phyloP scores from a whole-genome alignment of 2,797 vertebrate species.

The Amazona ochrocephala region DNA sequence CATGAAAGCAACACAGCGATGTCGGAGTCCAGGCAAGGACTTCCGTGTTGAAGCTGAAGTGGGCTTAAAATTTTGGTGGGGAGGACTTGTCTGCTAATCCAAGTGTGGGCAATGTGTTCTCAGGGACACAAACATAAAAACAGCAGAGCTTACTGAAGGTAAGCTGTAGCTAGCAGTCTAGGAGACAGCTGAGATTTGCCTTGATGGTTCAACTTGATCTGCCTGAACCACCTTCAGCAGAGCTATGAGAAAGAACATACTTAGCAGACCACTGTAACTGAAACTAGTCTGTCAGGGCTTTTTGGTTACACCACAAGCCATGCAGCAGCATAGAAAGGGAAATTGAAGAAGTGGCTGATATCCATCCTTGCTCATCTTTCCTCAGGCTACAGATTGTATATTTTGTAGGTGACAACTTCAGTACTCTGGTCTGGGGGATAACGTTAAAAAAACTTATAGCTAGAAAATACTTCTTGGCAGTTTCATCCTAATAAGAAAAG shows the following conservation, averaged over 20 bases:
- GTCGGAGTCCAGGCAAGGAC: not conserved
- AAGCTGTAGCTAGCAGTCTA: not conserved
- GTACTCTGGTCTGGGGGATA: not conserved
- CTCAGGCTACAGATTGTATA: accelerated
- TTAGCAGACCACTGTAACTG: not conserved
- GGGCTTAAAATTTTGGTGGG: not conserved
- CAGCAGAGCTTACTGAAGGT: not conserved
- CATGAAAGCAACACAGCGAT: not conserved
- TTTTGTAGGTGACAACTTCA: not conserved
- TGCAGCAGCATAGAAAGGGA: not conserved
- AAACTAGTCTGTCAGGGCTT: not conserved
- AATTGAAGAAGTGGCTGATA: not conserved
- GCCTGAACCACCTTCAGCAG: not conserved
- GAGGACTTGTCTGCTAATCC: not conserved
- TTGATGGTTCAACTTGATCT: not conserved
- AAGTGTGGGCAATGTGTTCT: not conserved
- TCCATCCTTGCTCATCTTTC: not conserved
- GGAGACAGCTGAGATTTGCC: not conserved
- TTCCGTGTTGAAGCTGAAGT: not conserved
- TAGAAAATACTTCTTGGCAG: not conserved
- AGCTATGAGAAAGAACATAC: not conserved
- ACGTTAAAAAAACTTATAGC: not conserved
- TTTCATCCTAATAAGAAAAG: not conserved
- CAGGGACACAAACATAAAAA: accelerated
- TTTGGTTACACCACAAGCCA: not conserved